Conservation (phyloP, 2,797 vertebrate species). For the Falco rusticolus region DNA sequence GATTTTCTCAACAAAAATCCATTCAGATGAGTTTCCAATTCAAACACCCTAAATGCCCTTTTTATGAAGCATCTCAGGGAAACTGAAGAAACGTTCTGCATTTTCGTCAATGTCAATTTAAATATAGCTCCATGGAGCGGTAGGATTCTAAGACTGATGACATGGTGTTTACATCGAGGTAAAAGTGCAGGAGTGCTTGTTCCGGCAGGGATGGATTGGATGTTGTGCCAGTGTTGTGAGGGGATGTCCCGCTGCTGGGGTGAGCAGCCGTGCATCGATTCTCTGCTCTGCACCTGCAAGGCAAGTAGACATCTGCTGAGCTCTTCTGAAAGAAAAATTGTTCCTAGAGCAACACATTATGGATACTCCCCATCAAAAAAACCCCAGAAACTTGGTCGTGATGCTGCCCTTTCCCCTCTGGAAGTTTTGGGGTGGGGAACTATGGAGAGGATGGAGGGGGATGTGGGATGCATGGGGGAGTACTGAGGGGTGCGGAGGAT, state of each 20-base stretch:
- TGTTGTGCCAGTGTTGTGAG: fast-evolving
- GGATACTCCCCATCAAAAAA: background rate
- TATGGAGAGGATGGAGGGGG: fast-evolving
- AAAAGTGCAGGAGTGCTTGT: background rate
- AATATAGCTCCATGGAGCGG: background rate
- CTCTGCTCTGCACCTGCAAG: background rate
- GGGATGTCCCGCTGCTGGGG: fast-evolving
- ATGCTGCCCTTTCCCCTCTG: background rate
- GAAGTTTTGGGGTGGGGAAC: background rate
- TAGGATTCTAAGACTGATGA: background rate
- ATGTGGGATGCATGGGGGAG: background rate
- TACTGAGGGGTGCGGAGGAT: background rate
- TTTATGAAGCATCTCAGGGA: background rate
- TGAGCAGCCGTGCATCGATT: background rate
- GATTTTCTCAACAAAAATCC: background rate
- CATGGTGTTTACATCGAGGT: fast-evolving
- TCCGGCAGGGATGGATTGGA: fast-evolving
- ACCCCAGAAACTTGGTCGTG: fast-evolving
- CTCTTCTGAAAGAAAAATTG: background rate
- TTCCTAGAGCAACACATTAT: background rate
- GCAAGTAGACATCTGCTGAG: background rate
- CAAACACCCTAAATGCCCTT: background rate
- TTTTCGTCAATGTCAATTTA: background rate
- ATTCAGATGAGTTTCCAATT: background rate
- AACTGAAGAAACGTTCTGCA: background rate